Conservation (phyloP, 2,797 vertebrate species). For the Euphonia xanthogaster region DNA sequence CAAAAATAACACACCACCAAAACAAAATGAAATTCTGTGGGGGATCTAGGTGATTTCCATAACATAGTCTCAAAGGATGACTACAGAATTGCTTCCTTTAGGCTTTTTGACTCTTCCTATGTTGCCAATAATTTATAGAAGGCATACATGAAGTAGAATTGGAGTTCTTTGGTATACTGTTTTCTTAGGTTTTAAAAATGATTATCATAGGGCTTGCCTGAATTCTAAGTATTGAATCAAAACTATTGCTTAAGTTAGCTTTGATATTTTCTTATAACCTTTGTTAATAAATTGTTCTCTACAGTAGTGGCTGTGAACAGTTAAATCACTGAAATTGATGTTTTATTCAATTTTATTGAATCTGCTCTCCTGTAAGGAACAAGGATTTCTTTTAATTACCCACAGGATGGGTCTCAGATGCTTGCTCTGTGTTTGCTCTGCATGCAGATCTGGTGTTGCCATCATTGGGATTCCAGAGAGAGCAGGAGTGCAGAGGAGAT, state of each 20-base stretch:
- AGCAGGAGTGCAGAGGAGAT: neutral
- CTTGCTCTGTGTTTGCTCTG: neutral
- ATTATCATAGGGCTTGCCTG: neutral
- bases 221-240: neutral
- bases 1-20: neutral
- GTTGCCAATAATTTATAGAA: neutral
- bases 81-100: neutral
- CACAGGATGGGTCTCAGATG: neutral
- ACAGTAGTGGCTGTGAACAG: neutral
- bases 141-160: neutral
- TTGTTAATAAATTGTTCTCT: neutral
- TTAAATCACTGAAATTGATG: neutral
- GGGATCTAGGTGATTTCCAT: neutral
- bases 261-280: neutral
- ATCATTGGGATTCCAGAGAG: constrained; percentile 17
- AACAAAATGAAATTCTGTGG: neutral
- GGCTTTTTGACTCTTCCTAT: neutral
- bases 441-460: neutral
- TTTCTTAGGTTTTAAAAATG: neutral
- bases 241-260: neutral
- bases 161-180: neutral
- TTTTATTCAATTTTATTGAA: neutral
- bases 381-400: constrained; percentile 10
- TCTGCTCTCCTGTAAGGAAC: neutral
- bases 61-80: neutral